Evolutionary conservation across 2,797 vertebrate species (phyloP), one percentile per base, ranked within the genome.

Genomic region (Danio jaintianensis): DNA sequence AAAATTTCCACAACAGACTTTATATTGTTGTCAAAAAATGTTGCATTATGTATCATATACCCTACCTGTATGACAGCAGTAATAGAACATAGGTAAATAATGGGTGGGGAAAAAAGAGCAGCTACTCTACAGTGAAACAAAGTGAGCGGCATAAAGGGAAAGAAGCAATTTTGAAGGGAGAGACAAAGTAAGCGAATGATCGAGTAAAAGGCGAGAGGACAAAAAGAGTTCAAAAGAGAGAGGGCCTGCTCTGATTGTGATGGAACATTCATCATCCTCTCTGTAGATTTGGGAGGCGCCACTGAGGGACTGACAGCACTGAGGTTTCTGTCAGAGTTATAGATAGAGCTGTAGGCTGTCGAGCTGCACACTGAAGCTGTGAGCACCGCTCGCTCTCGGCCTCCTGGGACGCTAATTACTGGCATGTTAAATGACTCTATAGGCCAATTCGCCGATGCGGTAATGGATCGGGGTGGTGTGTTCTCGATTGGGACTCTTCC

Each of bases 381-480:
- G 72, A 85, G 68, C 69, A 81, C 68, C 50, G 79, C 55, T 78
- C 67, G 40, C 70, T 84, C 83, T 81, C 67, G 80, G 77, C 70
- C 84, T 87, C 85, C 72, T 61, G 84, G 86, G 68, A 86, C 18
- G 74, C 86, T 89, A 88, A 91, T 89, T 88, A 90, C 86, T 71
- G 70, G 63, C 72, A 87, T 89, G 85, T 84, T 91, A 85, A 91
- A 90, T 90, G 82, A 87, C 50, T 78, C 83, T 75, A 85, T 75
- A 81, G 79, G 70, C 77, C 83, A 82, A 85, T 86, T 84, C 78
- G 85, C 80, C 63, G 69, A 79, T 67, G 82, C 76, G 45, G 79
- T 48, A 84, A 53, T 64, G 76, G 82, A 82, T 83, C 64, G 68
- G 61, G 64, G 67, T 70, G 58, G 52, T 22, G 47, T 43, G n/a